A percentile compares a stretch with the other conserved stretches of the same genome.
Evolutionary conservation across 2,113 vertebrate species (phyloP).

Genomic region (Perca schrenkii): DNA sequence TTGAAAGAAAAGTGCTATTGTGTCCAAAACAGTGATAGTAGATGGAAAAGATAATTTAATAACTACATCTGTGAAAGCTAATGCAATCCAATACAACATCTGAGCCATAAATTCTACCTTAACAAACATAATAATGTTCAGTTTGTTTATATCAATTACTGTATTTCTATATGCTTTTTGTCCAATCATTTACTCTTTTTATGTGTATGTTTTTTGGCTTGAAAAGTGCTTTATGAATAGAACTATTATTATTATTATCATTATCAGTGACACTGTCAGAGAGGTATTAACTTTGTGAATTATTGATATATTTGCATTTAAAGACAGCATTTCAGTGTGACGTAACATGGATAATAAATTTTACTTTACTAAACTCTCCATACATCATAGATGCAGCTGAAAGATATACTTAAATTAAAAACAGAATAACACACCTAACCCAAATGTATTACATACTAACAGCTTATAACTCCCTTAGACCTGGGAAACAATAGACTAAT

Average conservation of each 20-base stretch:
- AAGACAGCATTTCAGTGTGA: background rate
- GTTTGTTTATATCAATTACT: background rate
- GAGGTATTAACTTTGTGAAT: background rate
- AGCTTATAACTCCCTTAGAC: conserved; percentile 7
- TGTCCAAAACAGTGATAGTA: conserved; percentile 9
- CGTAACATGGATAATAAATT: background rate
- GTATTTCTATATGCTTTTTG: background rate
- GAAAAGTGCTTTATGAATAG: background rate
- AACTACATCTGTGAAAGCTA: background rate
- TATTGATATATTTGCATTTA: background rate
- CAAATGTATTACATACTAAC: conserved; percentile 2
- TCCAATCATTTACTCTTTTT: background rate
- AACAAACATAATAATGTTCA: background rate
- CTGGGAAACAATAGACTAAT: conserved; percentile 24
- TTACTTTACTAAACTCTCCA: background rate
- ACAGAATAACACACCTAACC: conserved; percentile 2
- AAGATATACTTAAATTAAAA: conserved; percentile 4
- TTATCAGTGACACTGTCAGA: background rate
- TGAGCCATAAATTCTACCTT: background rate
- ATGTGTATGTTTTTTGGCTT: background rate
- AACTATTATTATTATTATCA: background rate
- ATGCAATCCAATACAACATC: background rate
- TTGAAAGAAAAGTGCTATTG: conserved; percentile 5
- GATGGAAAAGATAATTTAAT: background rate
- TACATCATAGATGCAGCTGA: background rate